Conservation (phyloP, 2,113 vertebrate genomes). For the Chaetorhynchus papuensis region DNA sequence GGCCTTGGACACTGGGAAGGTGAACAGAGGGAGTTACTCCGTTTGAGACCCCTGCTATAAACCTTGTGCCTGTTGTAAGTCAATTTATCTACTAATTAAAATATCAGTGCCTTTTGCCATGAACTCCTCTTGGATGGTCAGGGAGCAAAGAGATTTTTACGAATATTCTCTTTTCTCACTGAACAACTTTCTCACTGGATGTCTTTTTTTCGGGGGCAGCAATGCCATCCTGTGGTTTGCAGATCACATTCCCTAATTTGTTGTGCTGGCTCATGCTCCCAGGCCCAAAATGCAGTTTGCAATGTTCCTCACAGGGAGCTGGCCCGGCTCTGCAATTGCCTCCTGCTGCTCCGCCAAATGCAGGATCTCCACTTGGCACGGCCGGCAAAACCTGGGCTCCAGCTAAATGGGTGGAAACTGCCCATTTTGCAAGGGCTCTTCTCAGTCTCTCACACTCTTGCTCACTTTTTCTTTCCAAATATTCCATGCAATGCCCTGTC, state of each 20-base stretch:
- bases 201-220: not conserved
- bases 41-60: not conserved
- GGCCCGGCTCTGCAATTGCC: not conserved
- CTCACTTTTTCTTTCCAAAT: not conserved
- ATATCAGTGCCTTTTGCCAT: not conserved
- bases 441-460: not conserved
- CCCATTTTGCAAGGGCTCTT: not conserved
- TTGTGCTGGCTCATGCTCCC: not conserved
- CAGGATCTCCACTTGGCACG: not conserved
- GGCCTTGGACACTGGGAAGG: not conserved
- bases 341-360: not conserved
- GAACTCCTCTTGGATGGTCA: not conserved
- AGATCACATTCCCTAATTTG: not conserved
- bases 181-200: not conserved
- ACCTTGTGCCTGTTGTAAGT: not conserved
- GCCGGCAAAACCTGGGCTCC: not conserved
- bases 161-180: not conserved
- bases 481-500: not conserved
- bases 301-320: conserved; percentile 8
- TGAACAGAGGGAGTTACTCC: not conserved
- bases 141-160: not conserved
- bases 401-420: not conserved
- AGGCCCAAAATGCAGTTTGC: not conserved
- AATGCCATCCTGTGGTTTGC: not conserved
- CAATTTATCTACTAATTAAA: not conserved